Evolutionary conservation across 2,888 invertebrate species (phyloP).

Genomic region (Thumatha senex): DNA sequence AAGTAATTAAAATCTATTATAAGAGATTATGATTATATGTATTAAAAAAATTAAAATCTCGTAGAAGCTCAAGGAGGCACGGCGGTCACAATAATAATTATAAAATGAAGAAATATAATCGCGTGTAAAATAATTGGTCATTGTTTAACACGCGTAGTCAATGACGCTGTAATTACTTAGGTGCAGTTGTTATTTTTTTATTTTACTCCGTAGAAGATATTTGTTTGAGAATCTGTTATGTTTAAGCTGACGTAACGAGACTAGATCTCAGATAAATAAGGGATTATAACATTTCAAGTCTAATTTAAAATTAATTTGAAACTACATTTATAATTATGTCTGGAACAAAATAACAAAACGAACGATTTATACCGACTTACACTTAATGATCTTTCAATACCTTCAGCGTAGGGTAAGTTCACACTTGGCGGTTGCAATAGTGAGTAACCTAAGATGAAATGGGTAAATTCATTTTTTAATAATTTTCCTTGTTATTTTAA

Average conservation of each 20-base stretch:
- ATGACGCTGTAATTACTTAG: constrained; percentile 17
- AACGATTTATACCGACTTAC: too few species aligned
- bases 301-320: too few species aligned
- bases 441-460: too few species aligned
- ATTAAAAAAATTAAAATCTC: constrained; percentile 6
- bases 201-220: constrained; percentile 16
- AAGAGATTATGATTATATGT: not conserved
- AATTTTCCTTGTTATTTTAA: too few species aligned
- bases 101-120: constrained; percentile 20
- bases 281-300: not conserved
- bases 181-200: constrained; percentile 19
- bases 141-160: constrained; percentile 31
- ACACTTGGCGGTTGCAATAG: too few species aligned
- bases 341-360: too few species aligned
- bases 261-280: not conserved
- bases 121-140: constrained; percentile 24
- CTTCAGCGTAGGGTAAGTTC: too few species aligned
- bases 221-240: not conserved
- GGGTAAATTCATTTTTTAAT: too few species aligned
- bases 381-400: too few species aligned
- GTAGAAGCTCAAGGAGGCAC: constrained; percentile 9
- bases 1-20: not conserved
- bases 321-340: too few species aligned
- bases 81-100: constrained; percentile 18
- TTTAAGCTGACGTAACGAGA: not conserved